Percentiles rank a stretch among this genome's conserved stretches.
Conservation (phyloP, 1,140 invertebrate genomes). For the Trichonephila inaurata region DNA sequence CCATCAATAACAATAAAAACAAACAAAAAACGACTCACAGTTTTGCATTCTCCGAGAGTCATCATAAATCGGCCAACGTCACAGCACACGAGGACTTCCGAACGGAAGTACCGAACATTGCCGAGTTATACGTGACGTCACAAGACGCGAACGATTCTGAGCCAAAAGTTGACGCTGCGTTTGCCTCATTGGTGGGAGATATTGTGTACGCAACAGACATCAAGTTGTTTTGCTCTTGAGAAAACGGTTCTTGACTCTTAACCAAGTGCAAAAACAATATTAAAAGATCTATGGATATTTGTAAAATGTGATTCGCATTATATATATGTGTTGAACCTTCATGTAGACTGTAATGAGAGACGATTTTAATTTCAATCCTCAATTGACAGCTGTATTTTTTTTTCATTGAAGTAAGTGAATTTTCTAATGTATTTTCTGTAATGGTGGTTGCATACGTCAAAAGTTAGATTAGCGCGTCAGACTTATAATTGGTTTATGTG, state of each 20-base stretch:
- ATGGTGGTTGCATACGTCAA: constrained; percentile 12
- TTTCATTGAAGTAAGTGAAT: constrained; percentile 38
- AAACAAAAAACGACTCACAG: no score
- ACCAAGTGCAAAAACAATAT: background rate
- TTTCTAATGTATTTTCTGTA: constrained; percentile 39
- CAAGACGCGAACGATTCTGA: constrained; percentile 27
- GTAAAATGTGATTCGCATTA: background rate
- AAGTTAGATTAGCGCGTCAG: background rate
- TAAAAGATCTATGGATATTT: constrained; percentile 1
- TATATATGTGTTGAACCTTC: background rate
- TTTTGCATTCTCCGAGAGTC: no score
- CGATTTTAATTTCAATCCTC: background rate
- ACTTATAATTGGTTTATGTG: background rate
- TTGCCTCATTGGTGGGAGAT: constrained; percentile 44
- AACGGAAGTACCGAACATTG: background rate
- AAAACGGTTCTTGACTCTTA: background rate
- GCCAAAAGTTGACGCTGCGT: constrained; percentile 56
- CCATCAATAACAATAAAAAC: no score
- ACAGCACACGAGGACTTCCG: constrained; percentile 18
- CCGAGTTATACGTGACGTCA: constrained; percentile 34
- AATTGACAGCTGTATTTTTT: constrained; percentile 28
- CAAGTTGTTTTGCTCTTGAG: constrained; percentile 13
- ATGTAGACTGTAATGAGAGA: constrained; percentile 6
- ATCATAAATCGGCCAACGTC: constrained; percentile 7
- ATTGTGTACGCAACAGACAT: background rate